Evolutionary conservation across 2,888 invertebrate genomes (phyloP), one percentile per base, ranked within the genome.

Genomic region (Gasteruption jaculator): DNA sequence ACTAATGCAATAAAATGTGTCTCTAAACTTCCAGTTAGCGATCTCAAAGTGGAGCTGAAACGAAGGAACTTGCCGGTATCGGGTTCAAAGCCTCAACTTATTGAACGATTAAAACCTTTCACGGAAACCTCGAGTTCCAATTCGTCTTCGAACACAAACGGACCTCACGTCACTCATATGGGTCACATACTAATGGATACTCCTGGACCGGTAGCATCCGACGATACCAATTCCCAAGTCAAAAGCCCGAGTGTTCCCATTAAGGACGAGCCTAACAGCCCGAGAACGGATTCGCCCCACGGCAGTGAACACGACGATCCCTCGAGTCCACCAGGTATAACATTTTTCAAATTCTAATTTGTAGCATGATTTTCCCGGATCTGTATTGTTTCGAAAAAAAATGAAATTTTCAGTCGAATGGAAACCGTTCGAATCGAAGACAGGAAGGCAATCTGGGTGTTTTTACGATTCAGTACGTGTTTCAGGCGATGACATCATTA

Each of bases 21-120:
- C 25, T 14, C 11, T 34, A 29, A 39, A 10, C 12, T 54, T 56
- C 12, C 54, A 76, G 95, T 91, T 39, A 91, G 90, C 47, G 95
- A 96, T 66, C 76, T 96, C 53, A 93, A 94, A 68, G 87, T 88
- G 42, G 95, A 96, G 69, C 80, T 95, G 57, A 96, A 95, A 71
- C 86, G 90, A 43, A 81, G 96, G 34, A 94, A 88, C 71, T 75
- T 97, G 45, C 91, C 95, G 4, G 96, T 97, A 1, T 95, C 95
- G 8, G 96, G 96, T 0, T 86, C 95, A 0, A 97, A 97, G 67
- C 92, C 94, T 6, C 92, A 94, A 65, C 74, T 97, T 27, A 88
- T 97, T 43, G 94, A 96, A 67, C 80, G 96, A 27, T 74, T 96
- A 41, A 86, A 88, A 51, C 88, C 86, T 1, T 88, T 81, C 66